Evolutionary conservation across 2,797 vertebrate genomes (phyloP), one percentile per base, ranked within the genome.

Genomic region (Morelia viridis): DNA sequence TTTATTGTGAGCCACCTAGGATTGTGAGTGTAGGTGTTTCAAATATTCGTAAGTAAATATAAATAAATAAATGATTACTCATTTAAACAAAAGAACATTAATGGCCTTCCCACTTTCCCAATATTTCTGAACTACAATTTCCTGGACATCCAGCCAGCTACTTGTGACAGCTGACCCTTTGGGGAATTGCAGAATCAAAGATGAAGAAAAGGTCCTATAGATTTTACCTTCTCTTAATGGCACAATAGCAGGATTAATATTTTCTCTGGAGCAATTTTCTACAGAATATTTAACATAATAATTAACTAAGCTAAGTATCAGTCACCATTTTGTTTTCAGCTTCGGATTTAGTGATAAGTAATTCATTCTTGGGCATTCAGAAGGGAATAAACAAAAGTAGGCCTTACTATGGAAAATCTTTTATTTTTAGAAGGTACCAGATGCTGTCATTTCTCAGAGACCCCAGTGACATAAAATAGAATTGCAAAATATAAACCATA

Each of bases 391-490:
- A 26, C 24, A 93, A 92, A 76, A 89, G 83, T 6, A 50, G 1
- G 2, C 22, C 9, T 89, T 53, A 53, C 46, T 15, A 53, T 31
- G 28, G 26, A 65, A 88, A 22, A 68, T 7, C 8, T 12, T 53
- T 89, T 12, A 1, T 56, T 68, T 65, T 68, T 65, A 2, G 62
- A 65, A 90, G 28, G 58, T 6, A 88, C 68, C n/a, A 85, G 89
- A 50, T 76, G 46, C 3, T 61, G 58, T 41, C 86, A 64, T 65
- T 95, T 53, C 93, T 61, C 90, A 89, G 7, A 76, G 15, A 46
- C 87, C 85, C 19, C 0, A 50, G 60, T 17, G 50, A 1, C 61
- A 35, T 35, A 26, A 64, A 56, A 65, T 26, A 64, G 11, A 56
- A 10, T 60, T 88, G 35, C 26, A 88, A 46, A 88, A 80, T 46